Evolutionary conservation across 2,113 vertebrate species (phyloP).

Genomic region (Oreochromis aureus): DNA sequence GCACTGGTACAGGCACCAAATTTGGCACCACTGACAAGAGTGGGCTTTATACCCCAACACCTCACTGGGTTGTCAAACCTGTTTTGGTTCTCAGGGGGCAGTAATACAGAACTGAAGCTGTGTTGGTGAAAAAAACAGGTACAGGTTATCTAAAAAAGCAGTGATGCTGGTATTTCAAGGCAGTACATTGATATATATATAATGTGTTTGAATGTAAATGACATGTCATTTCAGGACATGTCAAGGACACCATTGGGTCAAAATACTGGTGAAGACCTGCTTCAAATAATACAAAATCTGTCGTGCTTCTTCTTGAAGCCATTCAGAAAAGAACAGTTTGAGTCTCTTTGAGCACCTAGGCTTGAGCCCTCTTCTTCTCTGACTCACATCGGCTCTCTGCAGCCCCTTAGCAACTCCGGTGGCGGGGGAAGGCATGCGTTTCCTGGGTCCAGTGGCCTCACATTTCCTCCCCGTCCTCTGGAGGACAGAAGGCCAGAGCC

Average conservation of each 20-base stretch:
- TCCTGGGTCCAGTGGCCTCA: slow-evolving; percentile 66
- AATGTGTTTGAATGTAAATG: not conserved
- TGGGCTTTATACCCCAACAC: not conserved
- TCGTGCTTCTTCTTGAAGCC: not conserved
- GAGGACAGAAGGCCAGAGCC: slow-evolving; percentile 64
- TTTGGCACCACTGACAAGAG: not conserved
- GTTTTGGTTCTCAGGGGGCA: not conserved
- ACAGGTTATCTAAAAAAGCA: not conserved
- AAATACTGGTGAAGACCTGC: not conserved
- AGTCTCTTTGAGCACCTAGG: not conserved
- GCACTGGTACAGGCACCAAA: not conserved
- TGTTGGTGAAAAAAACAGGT: not conserved
- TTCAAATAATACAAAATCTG: not conserved
- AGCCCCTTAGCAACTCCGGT: slow-evolving; percentile 87
- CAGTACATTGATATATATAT: not conserved
- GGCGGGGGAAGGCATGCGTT: slow-evolving; percentile 86
- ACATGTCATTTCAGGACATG: not conserved
- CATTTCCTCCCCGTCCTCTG: slow-evolving; percentile 74
- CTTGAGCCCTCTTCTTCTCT: not conserved
- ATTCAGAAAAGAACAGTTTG: not conserved
- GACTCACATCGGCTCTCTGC: not conserved
- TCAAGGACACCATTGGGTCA: not conserved
- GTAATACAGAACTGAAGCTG: not conserved
- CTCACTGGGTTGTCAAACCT: not conserved
- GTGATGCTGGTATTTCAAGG: not conserved